Evolutionary conservation across 2,797 vertebrate genomes (phyloP).

Genomic region (Sebastolobus altivelis): DNA sequence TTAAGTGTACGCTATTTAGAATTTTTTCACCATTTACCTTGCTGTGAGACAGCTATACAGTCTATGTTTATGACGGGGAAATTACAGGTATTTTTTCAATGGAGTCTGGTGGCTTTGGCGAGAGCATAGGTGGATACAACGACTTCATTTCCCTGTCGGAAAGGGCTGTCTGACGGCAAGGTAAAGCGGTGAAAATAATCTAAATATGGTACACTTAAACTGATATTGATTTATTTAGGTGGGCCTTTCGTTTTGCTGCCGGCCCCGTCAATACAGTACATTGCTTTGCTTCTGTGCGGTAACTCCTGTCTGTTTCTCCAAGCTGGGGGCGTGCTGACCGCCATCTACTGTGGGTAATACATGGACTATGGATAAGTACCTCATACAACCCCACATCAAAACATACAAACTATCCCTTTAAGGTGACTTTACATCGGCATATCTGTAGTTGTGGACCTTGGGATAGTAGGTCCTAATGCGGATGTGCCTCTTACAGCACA

Average conservation of each 20-base stretch:
- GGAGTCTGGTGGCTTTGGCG: too few species aligned
- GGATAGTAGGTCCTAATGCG: constrained; percentile 22
- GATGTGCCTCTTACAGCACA: background rate
- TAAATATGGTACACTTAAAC: too few species aligned
- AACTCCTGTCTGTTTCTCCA: background rate
- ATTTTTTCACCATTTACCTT: too few species aligned
- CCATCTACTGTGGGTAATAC: too few species aligned
- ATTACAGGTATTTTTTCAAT: background rate
- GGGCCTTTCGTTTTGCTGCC: too few species aligned
- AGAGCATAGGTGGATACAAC: too few species aligned
- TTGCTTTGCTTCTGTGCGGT: background rate
- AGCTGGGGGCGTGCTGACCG: background rate
- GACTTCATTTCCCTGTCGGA: too few species aligned
- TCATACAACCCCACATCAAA: background rate
- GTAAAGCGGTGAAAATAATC: background rate
- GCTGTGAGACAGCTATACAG: too few species aligned
- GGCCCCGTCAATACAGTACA: background rate
- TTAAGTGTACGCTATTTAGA: too few species aligned
- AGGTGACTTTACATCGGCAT: constrained; percentile 8
- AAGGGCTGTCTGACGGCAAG: too few species aligned
- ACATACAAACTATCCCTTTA: background rate
- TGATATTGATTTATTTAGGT: too few species aligned
- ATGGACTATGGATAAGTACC: too few species aligned
- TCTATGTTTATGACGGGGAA: background rate
- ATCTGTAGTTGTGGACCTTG: constrained; percentile 9